Conservation (phyloP, 2,797 vertebrate genomes). For the Melanotaenia trifasciata region DNA sequence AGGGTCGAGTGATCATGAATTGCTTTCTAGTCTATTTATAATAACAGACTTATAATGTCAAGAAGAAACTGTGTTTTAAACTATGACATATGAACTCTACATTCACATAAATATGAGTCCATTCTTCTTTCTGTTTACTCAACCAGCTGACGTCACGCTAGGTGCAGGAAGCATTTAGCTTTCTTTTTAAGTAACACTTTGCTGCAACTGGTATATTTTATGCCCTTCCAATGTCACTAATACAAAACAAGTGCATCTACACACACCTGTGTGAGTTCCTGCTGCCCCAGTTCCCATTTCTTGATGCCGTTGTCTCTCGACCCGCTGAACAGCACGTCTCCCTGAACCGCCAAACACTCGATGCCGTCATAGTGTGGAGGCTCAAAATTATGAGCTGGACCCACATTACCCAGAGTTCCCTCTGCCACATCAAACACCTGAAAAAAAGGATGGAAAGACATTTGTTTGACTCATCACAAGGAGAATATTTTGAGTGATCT, state of each 20-base stretch:
- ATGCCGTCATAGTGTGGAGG: conserved; percentile 98
- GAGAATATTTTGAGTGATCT: background rate
- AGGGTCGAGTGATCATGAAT: conserved; percentile 28
- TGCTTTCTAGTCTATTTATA: conserved; percentile 13
- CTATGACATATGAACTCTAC: conserved; percentile 14
- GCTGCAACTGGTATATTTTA: conserved; percentile 1
- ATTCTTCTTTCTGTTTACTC: conserved; percentile 18
- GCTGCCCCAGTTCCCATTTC: conserved; percentile 96
- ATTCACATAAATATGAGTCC: conserved; percentile 22
- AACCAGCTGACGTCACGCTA: background rate
- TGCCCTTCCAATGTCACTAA: background rate
- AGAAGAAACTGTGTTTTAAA: conserved; percentile 9
- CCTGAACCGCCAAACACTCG: conserved; percentile 93
- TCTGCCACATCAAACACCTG: conserved; percentile 95
- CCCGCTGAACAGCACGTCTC: conserved; percentile 92
- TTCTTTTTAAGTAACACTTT: background rate
- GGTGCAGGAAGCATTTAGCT: background rate
- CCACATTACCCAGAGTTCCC: conserved; percentile 88
- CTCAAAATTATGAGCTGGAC: conserved; percentile 96
- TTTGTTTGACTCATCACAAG: background rate
- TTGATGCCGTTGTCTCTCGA: conserved; percentile 98
- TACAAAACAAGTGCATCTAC: background rate
- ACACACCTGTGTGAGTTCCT: conserved; percentile 93
- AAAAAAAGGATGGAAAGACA: background rate
- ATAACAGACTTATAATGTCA: background rate